Percentiles rank a stretch among this genome's conserved stretches.
Conservation (phyloP, 1,140 invertebrate genomes). For the Propsilocerus akamusi region DNA sequence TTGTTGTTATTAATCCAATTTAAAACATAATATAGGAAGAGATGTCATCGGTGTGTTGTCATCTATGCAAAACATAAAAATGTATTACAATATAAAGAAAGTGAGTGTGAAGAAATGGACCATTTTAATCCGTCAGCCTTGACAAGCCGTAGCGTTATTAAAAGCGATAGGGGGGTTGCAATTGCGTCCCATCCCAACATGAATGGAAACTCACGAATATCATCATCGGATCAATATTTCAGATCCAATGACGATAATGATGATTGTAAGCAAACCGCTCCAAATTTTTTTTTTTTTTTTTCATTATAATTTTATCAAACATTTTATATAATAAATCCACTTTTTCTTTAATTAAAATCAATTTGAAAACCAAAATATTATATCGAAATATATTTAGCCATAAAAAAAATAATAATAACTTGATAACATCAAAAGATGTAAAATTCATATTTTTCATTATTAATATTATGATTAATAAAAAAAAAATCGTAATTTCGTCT, state of each 20-base stretch:
- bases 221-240: conserved; percentile 26
- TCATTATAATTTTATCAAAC: not conserved
- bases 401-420: no score
- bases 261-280: conserved; percentile 28
- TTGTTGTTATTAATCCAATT: conserved; percentile 10
- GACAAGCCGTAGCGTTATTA: conserved; percentile 26
- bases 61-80: conserved; percentile 84
- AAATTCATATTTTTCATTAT: no score
- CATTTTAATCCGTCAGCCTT: conserved; percentile 26
- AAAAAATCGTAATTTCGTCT: no score
- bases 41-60: conserved; percentile 73
- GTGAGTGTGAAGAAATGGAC: conserved; percentile 49
- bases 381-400: no score
- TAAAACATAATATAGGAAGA: conserved; percentile 22
- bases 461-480: no score
- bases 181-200: conserved; percentile 24
- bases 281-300: not conserved
- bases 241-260: conserved; percentile 27
- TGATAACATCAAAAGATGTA: no score
- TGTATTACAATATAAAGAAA: conserved; percentile 91
- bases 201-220: conserved; percentile 26
- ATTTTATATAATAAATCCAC: not conserved
- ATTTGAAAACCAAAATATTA: not conserved
- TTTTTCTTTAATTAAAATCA: not conserved
- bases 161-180: conserved; percentile 17